Percentiles rank a stretch among this genome's conserved stretches.
These are phyloP conservation scores for Lathronympha strigana DNA, from an alignment of 2,888 invertebrate genomes.

Conservation along the genomic window DNA sequence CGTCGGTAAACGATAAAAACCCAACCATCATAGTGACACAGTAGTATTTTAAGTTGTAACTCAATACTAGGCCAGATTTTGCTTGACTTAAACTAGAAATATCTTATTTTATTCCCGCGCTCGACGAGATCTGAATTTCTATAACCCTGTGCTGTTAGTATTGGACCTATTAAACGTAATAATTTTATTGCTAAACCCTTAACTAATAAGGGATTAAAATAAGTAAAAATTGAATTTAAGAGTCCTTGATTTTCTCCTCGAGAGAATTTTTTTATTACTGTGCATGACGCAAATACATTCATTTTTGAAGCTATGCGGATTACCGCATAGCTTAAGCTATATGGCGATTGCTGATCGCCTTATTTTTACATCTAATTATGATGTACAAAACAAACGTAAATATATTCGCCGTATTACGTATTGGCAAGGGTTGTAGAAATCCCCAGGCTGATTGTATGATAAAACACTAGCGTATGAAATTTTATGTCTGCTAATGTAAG, in stretches of 20 bases:
- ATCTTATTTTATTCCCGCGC: not conserved
- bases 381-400: not conserved
- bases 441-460: not conserved
- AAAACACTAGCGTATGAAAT: conserved; percentile 3
- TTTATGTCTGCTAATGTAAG: not conserved
- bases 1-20: too few species aligned
- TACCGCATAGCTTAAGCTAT: too few species aligned
- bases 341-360: not conserved
- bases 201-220: too few species aligned
- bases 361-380: too few species aligned
- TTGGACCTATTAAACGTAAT: not conserved
- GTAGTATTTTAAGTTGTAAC: not conserved
- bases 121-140: conserved; percentile 7
- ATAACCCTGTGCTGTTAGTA: not conserved
- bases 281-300: too few species aligned
- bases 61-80: not conserved
- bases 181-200: too few species aligned
- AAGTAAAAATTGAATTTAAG: too few species aligned
- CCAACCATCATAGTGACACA: too few species aligned
- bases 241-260: too few species aligned
- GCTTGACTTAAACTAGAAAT: not conserved
- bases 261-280: too few species aligned
- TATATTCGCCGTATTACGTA: not conserved
- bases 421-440: conserved; percentile 10
- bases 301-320: not conserved